Base-by-base conservation (phyloP, 2,797 vertebrate species). In the Typhlichthys eigenmanni region DNA sequence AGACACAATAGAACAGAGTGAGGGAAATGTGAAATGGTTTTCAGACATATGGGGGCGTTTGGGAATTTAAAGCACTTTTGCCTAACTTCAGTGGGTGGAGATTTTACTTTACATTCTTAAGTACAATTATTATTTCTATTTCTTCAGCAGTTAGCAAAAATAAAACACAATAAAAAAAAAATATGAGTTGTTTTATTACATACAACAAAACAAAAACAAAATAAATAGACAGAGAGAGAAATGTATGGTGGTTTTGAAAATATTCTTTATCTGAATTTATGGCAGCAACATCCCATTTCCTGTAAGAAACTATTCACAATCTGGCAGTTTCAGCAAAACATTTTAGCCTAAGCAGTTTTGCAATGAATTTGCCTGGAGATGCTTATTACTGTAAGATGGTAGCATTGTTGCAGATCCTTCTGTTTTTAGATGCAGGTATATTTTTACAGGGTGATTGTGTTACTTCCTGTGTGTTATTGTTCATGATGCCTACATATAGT, bases 381-480 rank as follows among this genome's bases (percentile, higher is more conserved):
- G 24, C 24, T 24, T 24, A 24, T 24, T 24, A 3, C 24, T 24
- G 24, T 3, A 24, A 24, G 24, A 24, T 24, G 24, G 24, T 24
- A 24, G 24, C 24, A 24, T 4, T 24, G 24, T 24, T 24, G 3
- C 24, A 24, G 24, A 24, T 3, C 24, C 24, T 24, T 24, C 24
- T 24, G 24, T 24, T 24, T 24, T 24, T 24, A 24, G 3, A 24
- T 24, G 24, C 24, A 24, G 24, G 24, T 24, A 24, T 24, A 24
- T 24, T 4, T 24, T 3, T 3, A 24, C 24, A 24, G 24, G 3
- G 10, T 13, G n/a, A 34, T 5, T 55, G 32, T 55, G 54, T 55
- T 29, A 54, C n/a, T 43, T 55, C 54, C 54, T 55, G 29, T 55
- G 32, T 55, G 34, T 13, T 19, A 24, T 24, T 55, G 5, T 55